Evolutionary conservation across 2,797 vertebrate species (phyloP).

Genomic region (Arrhamphus sclerolepis): DNA sequence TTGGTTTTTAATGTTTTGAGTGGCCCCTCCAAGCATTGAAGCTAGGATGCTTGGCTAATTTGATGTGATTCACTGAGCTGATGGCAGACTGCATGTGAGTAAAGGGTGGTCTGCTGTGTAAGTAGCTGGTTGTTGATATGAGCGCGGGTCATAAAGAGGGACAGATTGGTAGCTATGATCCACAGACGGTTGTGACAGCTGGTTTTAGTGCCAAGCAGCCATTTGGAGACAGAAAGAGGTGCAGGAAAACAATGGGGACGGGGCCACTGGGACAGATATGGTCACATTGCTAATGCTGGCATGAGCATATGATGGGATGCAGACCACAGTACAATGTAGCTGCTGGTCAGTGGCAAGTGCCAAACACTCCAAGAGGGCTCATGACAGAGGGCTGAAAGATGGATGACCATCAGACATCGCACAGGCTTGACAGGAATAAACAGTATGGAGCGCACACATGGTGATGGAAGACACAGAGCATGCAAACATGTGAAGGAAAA

Average conservation of each 20-base stretch:
- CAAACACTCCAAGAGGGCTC: conserved; percentile 49
- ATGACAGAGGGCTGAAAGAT: conserved; percentile 59
- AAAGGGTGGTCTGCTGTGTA: conserved; percentile 46
- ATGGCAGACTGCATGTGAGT: conserved; percentile 49
- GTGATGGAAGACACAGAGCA: conserved; percentile 29
- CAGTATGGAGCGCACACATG: conserved; percentile 53
- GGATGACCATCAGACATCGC: conserved; percentile 38
- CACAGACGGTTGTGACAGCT: conserved; percentile 61
- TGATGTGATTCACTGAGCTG: conserved; percentile 65
- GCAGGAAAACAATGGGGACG: conserved; percentile 55
- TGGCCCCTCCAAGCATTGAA: conserved; percentile 57
- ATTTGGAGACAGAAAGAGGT: conserved; percentile 58
- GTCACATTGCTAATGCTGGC: conserved; percentile 68
- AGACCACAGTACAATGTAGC: conserved; percentile 42
- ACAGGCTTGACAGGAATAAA: conserved; percentile 38
- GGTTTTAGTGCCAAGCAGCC: conserved; percentile 67
- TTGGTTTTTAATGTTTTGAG: conserved; percentile 72
- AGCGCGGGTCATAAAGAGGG: conserved; percentile 58
- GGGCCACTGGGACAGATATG: conserved; percentile 52
- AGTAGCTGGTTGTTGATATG: conserved; percentile 44
- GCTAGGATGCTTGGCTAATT: conserved; percentile 69
- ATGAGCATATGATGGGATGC: conserved; percentile 39
- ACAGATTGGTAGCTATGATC: conserved; percentile 68
- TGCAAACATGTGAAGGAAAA: conserved; percentile 39
- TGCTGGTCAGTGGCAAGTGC: conserved; percentile 38